Conservation (phyloP, 1,140 invertebrate genomes). For the Euwallacea fornicatus region DNA sequence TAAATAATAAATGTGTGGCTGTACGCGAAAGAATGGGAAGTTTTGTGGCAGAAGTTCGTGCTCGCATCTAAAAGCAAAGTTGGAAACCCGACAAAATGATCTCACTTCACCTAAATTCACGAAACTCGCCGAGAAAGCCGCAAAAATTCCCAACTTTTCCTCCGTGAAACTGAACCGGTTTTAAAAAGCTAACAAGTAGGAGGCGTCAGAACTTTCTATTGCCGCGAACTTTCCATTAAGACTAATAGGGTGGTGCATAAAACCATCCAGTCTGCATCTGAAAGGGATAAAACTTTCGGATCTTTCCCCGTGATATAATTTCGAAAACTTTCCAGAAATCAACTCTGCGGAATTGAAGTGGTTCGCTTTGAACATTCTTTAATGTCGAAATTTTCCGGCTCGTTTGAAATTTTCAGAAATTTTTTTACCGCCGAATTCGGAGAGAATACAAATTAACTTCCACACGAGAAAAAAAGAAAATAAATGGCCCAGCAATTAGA, state of each 20-base stretch:
- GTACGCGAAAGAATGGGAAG: background rate
- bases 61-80: slow-evolving; percentile 20
- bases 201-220: slow-evolving; percentile 24
- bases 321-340: background rate
- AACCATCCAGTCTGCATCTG: slow-evolving; percentile 19
- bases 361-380: background rate
- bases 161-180: slow-evolving; percentile 19
- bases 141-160: slow-evolving; percentile 18
- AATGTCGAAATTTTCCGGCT: background rate
- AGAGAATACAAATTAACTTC: too few relatives aligned
- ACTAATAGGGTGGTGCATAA: slow-evolving; percentile 29
- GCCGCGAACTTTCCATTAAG: slow-evolving; percentile 25
- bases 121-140: slow-evolving; percentile 1
- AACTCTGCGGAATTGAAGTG: slow-evolving; percentile 3
- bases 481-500: too few relatives aligned
- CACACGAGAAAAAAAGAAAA: too few relatives aligned
- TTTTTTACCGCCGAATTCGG: background rate
- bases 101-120: slow-evolving; percentile 21
- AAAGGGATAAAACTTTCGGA: slow-evolving; percentile 3
- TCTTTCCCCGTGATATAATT: background rate
- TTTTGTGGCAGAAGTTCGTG: background rate
- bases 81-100: slow-evolving; percentile 12
- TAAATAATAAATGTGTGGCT: slow-evolving; percentile 8
- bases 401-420: background rate
- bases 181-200: slow-evolving; percentile 28